phyloP scores from a whole-genome alignment of 2,797 vertebrate species.

The Sebastiscus tertius region DNA sequence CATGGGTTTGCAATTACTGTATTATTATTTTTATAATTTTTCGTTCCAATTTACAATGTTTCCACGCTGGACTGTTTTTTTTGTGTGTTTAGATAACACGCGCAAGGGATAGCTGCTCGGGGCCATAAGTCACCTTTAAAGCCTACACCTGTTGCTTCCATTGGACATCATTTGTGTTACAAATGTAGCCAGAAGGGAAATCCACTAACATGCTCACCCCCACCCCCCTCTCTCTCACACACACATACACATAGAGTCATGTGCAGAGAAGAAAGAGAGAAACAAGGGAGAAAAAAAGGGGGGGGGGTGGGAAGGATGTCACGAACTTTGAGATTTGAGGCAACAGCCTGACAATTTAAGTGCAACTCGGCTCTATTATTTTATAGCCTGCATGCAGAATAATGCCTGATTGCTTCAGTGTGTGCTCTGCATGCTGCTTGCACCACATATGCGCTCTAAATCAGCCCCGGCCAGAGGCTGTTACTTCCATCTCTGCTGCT shows the following conservation, averaged over 20 bases:
- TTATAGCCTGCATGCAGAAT: constrained; percentile 54
- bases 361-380: constrained; percentile 55
- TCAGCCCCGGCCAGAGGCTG: constrained; percentile 32
- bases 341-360: constrained; percentile 58
- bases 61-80: background rate
- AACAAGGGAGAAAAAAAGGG: background rate
- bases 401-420: constrained; percentile 64
- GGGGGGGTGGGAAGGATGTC: constrained; percentile 8
- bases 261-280: constrained; percentile 12
- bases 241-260: constrained; percentile 1
- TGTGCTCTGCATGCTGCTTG: constrained; percentile 41
- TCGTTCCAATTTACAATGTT: background rate
- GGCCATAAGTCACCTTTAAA: constrained; percentile 47
- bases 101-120: constrained; percentile 22
- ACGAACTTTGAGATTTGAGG: constrained; percentile 45
- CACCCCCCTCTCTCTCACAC: background rate
- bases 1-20: background rate
- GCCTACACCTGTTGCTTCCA: constrained; percentile 74
- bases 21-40: background rate
- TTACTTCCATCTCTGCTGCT: constrained; percentile 50
- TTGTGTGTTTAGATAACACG: constrained; percentile 16
- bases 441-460: constrained; percentile 56
- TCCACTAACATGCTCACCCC: background rate
- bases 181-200: constrained; percentile 47
- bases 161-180: constrained; percentile 56